phyloP scores from a whole-genome alignment of 2,113 vertebrate species.

The Fregata magnificens region DNA sequence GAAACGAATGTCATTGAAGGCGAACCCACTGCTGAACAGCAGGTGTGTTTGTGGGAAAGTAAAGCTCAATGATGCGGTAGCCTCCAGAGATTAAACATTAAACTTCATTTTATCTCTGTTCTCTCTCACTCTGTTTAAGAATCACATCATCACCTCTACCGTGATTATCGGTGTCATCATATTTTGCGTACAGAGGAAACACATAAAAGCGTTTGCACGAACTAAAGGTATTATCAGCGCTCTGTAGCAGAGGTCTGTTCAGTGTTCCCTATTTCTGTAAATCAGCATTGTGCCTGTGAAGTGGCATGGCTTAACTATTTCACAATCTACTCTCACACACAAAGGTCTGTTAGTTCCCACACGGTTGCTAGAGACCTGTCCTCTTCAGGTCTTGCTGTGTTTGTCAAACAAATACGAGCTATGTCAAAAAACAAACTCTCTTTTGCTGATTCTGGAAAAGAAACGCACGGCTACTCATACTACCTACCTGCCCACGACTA shows the following conservation, averaged over 20 bases:
- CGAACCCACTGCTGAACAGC: slow-evolving; percentile 16
- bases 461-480: accelerated
- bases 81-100: slow-evolving; percentile 12
- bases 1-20: slow-evolving; percentile 52
- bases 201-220: background rate
- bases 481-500: background rate
- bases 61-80: background rate
- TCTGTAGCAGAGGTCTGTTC: background rate
- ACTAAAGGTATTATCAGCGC: background rate
- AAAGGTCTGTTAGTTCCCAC: background rate
- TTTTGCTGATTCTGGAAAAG: background rate
- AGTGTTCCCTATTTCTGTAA: background rate
- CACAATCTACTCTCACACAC: background rate
- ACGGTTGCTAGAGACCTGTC: background rate
- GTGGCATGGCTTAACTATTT: background rate
- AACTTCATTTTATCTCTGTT: background rate
- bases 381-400: background rate
- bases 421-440: background rate
- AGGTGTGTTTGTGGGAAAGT: slow-evolving; percentile 54
- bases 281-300: background rate
- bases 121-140: background rate
- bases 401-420: background rate
- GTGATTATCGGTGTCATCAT: background rate
- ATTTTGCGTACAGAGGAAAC: background rate
- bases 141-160: background rate